Percentiles rank a stretch among this genome's conserved stretches.
Evolutionary conservation across 2,797 vertebrate genomes (phyloP).

Genomic region (Calcarius lapponicus): DNA sequence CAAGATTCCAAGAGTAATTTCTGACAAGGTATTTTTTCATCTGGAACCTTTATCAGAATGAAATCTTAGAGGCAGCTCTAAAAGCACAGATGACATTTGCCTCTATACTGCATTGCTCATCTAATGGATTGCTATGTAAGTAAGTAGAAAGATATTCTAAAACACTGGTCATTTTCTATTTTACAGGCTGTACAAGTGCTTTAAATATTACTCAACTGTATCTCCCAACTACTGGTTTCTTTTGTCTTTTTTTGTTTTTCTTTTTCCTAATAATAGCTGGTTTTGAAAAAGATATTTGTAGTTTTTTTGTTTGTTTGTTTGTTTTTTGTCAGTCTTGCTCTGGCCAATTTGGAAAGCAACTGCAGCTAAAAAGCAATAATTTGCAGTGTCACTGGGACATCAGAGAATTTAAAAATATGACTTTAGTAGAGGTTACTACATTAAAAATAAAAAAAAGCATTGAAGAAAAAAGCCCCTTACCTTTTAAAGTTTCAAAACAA

Average conservation of each 20-base stretch:
- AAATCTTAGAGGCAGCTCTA: not conserved
- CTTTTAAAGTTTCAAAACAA: conserved; percentile 21
- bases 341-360: not conserved
- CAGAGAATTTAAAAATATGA: not conserved
- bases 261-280: not conserved
- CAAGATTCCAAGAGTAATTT: not conserved
- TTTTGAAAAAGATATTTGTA: not conserved
- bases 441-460: not conserved
- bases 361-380: not conserved
- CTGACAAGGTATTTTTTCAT: not conserved
- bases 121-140: not conserved
- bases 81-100: not conserved
- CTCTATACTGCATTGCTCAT: not conserved
- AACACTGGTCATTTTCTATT: not conserved
- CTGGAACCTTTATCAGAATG: not conserved
- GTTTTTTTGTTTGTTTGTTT: not conserved
- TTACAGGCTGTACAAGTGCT: not conserved
- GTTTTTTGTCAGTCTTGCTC: not conserved
- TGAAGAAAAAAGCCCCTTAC: not conserved
- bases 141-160: not conserved
- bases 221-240: not conserved
- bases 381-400: not conserved
- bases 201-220: not conserved
- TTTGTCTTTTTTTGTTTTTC: not conserved
- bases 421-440: not conserved